These are phyloP conservation scores for Hiodon tergisus DNA, from an alignment of 2,113 vertebrate species.

Conservation along the genomic window DNA sequence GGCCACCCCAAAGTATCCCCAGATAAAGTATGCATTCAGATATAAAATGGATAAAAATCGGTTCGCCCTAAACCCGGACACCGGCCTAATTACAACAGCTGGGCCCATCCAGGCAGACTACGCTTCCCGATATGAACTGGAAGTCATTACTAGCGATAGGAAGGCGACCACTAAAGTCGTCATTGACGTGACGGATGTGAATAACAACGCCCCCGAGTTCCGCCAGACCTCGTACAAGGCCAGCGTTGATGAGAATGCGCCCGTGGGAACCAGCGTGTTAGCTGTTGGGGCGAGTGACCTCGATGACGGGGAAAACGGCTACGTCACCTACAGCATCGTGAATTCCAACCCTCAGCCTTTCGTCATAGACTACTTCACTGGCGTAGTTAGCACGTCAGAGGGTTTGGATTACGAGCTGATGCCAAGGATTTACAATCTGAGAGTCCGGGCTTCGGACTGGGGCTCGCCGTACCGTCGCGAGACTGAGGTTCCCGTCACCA, in stretches of 20 bases:
- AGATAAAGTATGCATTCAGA: slow-evolving; percentile 79
- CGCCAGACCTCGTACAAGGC: slow-evolving; percentile 83
- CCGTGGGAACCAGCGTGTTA: slow-evolving; percentile 75
- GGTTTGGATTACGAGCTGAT: slow-evolving; percentile 90
- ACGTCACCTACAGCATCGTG: slow-evolving; percentile 91
- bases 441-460: slow-evolving; percentile 91
- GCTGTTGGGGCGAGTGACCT: slow-evolving; percentile 78
- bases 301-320: slow-evolving; percentile 88
- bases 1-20: slow-evolving; percentile 72
- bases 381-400: slow-evolving; percentile 81
- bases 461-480: slow-evolving; percentile 88
- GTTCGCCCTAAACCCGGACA: slow-evolving; percentile 79
- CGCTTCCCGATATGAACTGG: slow-evolving; percentile 74
- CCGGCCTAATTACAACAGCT: slow-evolving; percentile 84
- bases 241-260: slow-evolving; percentile 86
- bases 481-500: slow-evolving; percentile 78
- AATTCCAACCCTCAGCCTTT: slow-evolving; percentile 83
- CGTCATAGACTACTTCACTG: slow-evolving; percentile 84
- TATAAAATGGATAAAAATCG: slow-evolving; percentile 66
- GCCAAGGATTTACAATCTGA: slow-evolving; percentile 88
- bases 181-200: slow-evolving; percentile 77
- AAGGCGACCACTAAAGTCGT: slow-evolving; percentile 78
- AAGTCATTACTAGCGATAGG: slow-evolving; percentile 78
- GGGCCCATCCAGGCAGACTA: slow-evolving; percentile 74
- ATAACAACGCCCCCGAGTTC: slow-evolving; percentile 88